phyloP scores from a whole-genome alignment of 2,113 vertebrate species.

The Corvus cornix region DNA sequence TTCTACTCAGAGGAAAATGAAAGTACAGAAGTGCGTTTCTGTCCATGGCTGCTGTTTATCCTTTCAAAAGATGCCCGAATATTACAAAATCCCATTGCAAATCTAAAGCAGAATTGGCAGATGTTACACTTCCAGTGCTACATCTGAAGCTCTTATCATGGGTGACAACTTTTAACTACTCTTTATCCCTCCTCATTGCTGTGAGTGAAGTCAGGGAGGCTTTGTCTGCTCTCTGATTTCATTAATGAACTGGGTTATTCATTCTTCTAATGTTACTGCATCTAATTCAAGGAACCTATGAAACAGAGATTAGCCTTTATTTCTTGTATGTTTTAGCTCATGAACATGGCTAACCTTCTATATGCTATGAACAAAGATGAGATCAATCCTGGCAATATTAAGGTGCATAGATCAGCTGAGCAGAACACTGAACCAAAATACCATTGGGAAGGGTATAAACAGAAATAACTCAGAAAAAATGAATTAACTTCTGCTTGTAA shows the following conservation, averaged over 20 bases:
- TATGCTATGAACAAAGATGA: not conserved
- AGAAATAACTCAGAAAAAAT: not conserved
- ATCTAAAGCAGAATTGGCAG: not conserved
- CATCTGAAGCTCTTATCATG: not conserved
- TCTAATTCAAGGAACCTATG: not conserved
- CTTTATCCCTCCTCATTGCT: not conserved
- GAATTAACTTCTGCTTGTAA: not conserved
- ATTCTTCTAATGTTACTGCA: not conserved
- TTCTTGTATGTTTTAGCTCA: not conserved
- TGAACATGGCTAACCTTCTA: not conserved
- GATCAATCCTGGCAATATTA: not conserved
- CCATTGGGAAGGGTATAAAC: not conserved
- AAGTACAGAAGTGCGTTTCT: not conserved
- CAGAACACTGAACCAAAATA: not conserved
- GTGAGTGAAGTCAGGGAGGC: not conserved
- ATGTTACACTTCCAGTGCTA: not conserved
- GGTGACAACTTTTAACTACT: not conserved
- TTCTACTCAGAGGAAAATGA: not conserved
- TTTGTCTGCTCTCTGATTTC: not conserved
- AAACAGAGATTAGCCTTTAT: not conserved
- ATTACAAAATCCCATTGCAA: not conserved
- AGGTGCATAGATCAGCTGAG: not conserved
- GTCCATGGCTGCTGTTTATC: not conserved
- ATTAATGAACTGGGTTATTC: not conserved
- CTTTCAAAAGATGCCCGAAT: not conserved